Conservation (phyloP, 2,797 vertebrate species). For the Mormyrus proboscirostris region DNA sequence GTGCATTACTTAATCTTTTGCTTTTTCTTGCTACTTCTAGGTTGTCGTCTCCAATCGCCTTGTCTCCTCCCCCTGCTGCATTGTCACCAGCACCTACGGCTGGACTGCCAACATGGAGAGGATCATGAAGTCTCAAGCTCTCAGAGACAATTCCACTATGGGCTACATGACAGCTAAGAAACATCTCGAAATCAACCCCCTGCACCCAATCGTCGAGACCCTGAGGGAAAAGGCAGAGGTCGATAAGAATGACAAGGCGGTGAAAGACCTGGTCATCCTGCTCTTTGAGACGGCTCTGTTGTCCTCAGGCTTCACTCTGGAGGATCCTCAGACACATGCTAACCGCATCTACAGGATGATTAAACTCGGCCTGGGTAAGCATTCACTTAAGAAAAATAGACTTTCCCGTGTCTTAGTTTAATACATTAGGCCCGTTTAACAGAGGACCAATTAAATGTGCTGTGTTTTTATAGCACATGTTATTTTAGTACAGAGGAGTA, state of each 20-base stretch:
- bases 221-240: slow-evolving; percentile 70
- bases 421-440: not conserved
- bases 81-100: slow-evolving; percentile 83
- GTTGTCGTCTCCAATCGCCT: slow-evolving; percentile 84
- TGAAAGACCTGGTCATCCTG: slow-evolving; percentile 71
- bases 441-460: not conserved
- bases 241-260: slow-evolving; percentile 75
- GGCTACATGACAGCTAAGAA: slow-evolving; percentile 78
- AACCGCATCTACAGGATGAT: slow-evolving; percentile 75
- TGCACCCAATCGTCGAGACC: slow-evolving; percentile 72
- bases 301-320: slow-evolving; percentile 69
- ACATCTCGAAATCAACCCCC: slow-evolving; percentile 70
- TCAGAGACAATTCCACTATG: slow-evolving; percentile 73
- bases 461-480: not conserved
- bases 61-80: slow-evolving; percentile 87
- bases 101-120: slow-evolving; percentile 68
- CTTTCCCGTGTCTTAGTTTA: not conserved
- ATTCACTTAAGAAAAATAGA: not conserved
- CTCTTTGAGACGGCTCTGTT: slow-evolving; percentile 66
- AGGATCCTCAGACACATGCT: slow-evolving; percentile 71
- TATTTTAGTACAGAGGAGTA: not conserved
- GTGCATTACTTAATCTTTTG: slow-evolving; percentile 24
- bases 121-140: slow-evolving; percentile 72
- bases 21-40: slow-evolving; percentile 47
- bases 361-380: slow-evolving; percentile 68